Base-by-base conservation (phyloP, 1,140 invertebrate species). In the Drosophila bocki region DNA sequence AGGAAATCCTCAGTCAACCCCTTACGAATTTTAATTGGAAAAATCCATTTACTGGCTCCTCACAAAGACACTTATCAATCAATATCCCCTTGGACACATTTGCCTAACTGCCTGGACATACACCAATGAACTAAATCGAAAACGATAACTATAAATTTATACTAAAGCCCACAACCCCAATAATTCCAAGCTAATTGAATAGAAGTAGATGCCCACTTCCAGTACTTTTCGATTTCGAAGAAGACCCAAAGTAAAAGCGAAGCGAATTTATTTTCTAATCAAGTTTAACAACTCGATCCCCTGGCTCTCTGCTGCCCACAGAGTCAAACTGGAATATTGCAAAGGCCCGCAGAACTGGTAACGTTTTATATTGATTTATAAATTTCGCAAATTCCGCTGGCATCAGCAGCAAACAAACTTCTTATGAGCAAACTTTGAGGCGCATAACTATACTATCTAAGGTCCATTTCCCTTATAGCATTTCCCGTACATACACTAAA, bases 321-420 rank as follows among this genome's bases (percentile, higher is more conserved):
- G 12, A 32, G 26, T 2, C 33, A 33, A 22, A 15, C 0, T 37
- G 9, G 19, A 11, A 59, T 59, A 67, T 51, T 58, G 74, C 60
- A 44, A 35, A 63, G 72, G 19, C 50, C 33, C 50, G 68, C 33
- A 70, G 12, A 71, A 71, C 65, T 70, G 53, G 45, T 58, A 72
- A 50, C 45, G 19, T 26, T 57, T 54, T 32, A 57, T 56, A 76
- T 78, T 78, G 69, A 82, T 82, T 78, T 74, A 82, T 75, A 77
- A 78, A 51, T 56, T 42, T 44, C 51, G 41, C 44, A 75, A 22
- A 68, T 75, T 82, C 70, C 77, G 80, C 75, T 29, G 41, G 17
- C 48, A 75, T 83, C 75, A 82, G 80, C 80, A 82, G 60, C 80
- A 83, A 83, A 79, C 80, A 83, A 82, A 82, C 62, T 82, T 82